Conservation (phyloP, 1,140 invertebrate species). For the Diachasmimorpha longicaudata region DNA sequence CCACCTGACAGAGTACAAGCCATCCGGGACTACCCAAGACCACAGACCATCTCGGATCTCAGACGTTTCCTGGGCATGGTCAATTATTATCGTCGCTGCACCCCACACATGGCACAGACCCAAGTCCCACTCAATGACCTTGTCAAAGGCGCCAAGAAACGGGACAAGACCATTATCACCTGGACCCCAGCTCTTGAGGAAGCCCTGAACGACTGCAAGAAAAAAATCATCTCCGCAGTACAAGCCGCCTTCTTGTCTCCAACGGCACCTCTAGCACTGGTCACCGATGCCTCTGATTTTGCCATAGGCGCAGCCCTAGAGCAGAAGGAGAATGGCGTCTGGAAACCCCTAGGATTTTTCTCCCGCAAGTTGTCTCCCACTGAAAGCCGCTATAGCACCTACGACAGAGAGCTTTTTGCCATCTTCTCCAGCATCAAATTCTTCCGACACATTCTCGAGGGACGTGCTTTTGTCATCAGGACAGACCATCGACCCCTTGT, state of each 20-base stretch:
- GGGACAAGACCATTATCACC: conserved; percentile 37
- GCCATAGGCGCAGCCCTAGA: no score
- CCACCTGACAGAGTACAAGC: conserved; percentile 33
- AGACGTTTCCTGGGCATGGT: conserved; percentile 54
- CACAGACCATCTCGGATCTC: conserved; percentile 39
- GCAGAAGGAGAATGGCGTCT: no score
- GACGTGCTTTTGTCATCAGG: conserved; percentile 43
- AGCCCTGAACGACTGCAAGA: conserved; percentile 55
- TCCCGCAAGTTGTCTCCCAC: conserved; percentile 47
- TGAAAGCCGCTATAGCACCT: conserved; percentile 51
- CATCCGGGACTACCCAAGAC: conserved; percentile 42
- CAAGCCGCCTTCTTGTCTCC: conserved; percentile 37
- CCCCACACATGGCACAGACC: conserved; percentile 36
- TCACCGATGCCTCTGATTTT: no score
- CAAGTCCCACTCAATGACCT: conserved; percentile 34
- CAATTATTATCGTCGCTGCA: conserved; percentile 49
- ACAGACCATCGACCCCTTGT: conserved; percentile 56
- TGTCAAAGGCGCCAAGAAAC: conserved; percentile 37
- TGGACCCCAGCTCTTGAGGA: conserved; percentile 40
- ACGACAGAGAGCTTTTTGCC: conserved; percentile 60
- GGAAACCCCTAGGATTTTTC: no score
- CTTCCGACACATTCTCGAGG: conserved; percentile 58
- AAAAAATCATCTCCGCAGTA: conserved; percentile 40
- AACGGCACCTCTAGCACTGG: conserved; percentile 14
- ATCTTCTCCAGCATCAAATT: conserved; percentile 55